phyloP scores from a whole-genome alignment of 2,797 vertebrate genomes.

The Hemitrygon akajei region DNA sequence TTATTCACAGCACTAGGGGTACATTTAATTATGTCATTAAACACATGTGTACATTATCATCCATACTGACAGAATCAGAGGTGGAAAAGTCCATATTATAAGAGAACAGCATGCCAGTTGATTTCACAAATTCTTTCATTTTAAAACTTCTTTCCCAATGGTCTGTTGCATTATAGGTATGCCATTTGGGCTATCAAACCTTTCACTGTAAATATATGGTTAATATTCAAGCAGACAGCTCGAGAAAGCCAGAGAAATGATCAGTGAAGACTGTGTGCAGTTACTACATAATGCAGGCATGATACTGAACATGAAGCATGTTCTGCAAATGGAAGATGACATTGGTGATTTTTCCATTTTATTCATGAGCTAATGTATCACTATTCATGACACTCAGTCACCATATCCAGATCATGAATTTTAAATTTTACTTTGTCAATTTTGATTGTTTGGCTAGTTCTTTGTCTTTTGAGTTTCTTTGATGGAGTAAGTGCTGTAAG shows the following conservation, averaged over 20 bases:
- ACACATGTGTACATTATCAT: no score
- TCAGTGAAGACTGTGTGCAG: conserved; percentile 8
- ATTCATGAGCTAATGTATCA: not conserved
- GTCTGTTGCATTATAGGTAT: not conserved
- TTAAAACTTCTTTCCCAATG: not conserved
- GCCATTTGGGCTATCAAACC: not conserved
- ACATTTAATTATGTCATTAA: no score
- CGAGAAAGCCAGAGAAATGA: conserved; percentile 44
- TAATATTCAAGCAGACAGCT: conserved; percentile 50
- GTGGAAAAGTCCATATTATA: no score
- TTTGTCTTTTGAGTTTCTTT: not conserved
- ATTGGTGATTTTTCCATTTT: not conserved
- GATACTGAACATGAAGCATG: not conserved
- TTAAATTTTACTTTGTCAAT: not conserved
- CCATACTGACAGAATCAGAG: not conserved
- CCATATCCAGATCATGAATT: not conserved
- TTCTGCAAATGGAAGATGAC: not conserved
- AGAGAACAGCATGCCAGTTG: no score
- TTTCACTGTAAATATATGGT: not conserved
- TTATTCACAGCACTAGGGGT: no score
- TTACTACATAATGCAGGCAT: no score
- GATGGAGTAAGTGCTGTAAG: conserved; percentile 24
- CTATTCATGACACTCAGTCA: not conserved
- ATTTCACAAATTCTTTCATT: not conserved
- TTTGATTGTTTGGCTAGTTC: not conserved